These are phyloP conservation scores for Dolichotis patagonum DNA, from an alignment of 2,113 vertebrate genomes.

Conservation along the genomic window DNA sequence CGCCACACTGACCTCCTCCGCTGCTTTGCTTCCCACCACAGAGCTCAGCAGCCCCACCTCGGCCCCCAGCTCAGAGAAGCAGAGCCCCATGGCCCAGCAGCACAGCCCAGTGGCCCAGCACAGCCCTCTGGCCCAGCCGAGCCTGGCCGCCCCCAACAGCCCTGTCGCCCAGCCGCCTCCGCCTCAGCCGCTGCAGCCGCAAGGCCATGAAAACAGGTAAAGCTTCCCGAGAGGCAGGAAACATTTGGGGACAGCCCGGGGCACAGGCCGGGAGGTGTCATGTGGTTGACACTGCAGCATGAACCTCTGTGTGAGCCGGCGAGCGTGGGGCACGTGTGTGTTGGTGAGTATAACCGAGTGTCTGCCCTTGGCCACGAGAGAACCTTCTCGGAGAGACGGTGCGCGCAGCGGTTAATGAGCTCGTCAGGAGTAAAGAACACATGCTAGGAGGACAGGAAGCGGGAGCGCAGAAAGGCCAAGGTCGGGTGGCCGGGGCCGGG, in stretches of 20 bases:
- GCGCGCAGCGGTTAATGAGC: background rate
- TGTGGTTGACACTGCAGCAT: background rate
- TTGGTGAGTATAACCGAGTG: background rate
- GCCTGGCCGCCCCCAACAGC: conserved; percentile 87
- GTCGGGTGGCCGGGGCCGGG: accelerated
- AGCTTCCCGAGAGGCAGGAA: background rate
- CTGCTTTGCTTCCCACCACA: conserved; percentile 80
- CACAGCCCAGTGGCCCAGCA: conserved; percentile 78
- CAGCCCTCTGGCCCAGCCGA: conserved; percentile 78
- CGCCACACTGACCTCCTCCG: conserved; percentile 59
- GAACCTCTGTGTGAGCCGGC: background rate
- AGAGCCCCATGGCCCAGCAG: conserved; percentile 96
- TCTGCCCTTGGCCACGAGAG: background rate
- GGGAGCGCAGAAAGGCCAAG: background rate
- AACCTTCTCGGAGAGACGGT: background rate
- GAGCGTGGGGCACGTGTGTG: background rate
- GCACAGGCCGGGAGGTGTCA: background rate
- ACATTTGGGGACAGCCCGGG: background rate
- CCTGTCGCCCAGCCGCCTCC: conserved; percentile 86
- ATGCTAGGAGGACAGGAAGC: background rate
- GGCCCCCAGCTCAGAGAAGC: conserved; percentile 95
- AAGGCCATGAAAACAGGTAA: conserved; percentile 96
- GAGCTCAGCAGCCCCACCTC: conserved; percentile 95
- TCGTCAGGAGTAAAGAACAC: background rate
- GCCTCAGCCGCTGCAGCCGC: conserved; percentile 92